Evolutionary conservation across 2,113 vertebrate genomes (phyloP).

Genomic region (Condylura cristata): DNA sequence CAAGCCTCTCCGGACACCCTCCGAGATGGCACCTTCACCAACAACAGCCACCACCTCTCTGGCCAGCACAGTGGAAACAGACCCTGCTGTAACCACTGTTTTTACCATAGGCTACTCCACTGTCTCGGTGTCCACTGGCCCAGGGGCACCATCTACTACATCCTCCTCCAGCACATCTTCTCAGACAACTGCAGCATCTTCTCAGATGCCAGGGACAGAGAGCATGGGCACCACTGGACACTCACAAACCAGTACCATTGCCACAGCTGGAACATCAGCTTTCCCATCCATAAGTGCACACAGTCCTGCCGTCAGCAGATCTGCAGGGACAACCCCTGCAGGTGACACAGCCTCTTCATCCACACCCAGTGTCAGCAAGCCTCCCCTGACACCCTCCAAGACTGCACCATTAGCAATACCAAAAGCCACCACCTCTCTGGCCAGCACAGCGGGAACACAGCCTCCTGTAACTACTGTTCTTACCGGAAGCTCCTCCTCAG

Average conservation of each 20-base stretch:
- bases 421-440: no score
- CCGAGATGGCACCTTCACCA: fast-evolving
- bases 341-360: fast-evolving
- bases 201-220: no score
- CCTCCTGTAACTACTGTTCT: neutral
- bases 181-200: no score
- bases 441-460: no score
- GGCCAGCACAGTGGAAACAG: no score
- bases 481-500: neutral
- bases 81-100: neutral
- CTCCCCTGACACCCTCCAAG: fast-evolving
- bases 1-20: no score
- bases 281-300: no score
- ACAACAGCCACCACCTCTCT: neutral
- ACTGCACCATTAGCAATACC: no score
- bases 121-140: no score
- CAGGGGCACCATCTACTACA: no score
- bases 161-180: no score
- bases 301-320: fast-evolving
- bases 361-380: neutral
- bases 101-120: no score
- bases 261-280: neutral
- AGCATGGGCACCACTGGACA: neutral
- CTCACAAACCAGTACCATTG: neutral
- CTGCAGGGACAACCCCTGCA: neutral